Evolutionary conservation across 2,888 invertebrate genomes (phyloP).

Genomic region (Caenorhabditis zanzibari): DNA sequence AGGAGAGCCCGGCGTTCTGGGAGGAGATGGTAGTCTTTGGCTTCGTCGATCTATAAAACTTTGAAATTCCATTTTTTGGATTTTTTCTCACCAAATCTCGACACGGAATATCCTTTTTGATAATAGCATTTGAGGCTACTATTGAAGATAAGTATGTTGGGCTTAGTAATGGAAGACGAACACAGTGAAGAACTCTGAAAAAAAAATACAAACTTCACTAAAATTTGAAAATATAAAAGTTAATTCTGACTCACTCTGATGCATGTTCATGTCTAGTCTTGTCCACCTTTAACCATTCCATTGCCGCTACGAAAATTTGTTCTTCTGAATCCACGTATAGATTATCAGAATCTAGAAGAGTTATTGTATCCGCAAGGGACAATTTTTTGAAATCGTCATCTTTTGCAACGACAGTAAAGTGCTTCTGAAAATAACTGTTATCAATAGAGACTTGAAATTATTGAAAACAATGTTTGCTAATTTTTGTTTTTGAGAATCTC

Average conservation of each 20-base stretch:
- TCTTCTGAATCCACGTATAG: constrained; percentile 90
- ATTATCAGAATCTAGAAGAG: constrained; percentile 89
- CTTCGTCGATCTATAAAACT: constrained; percentile 88
- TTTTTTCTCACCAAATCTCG: constrained; percentile 72
- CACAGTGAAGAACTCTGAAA: constrained; percentile 87
- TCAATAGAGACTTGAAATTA: not conserved
- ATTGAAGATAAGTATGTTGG: constrained; percentile 90
- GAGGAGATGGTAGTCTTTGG: constrained; percentile 92
- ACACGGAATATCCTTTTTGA: constrained; percentile 87
- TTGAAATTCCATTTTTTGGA: not conserved
- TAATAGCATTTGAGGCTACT: constrained; percentile 84
- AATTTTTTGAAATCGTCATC: constrained; percentile 89
- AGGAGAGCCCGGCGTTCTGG: constrained; percentile 90
- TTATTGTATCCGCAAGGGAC: constrained; percentile 53
- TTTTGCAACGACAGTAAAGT: constrained; percentile 89
- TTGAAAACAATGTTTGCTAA: too few relatives aligned
- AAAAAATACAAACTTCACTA: too few relatives aligned
- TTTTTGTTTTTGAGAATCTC: too few relatives aligned
- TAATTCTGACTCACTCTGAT: constrained; percentile 69
- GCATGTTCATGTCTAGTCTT: constrained; percentile 85
- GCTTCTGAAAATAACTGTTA: constrained; percentile 86
- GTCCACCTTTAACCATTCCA: constrained; percentile 90
- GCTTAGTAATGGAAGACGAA: constrained; percentile 90
- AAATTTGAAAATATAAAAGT: constrained; percentile 5
- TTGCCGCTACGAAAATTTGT: constrained; percentile 90